Evolutionary conservation across 2,888 invertebrate genomes (phyloP), one percentile per base, ranked within the genome.

Genomic region (Drosophila fungiperda): DNA sequence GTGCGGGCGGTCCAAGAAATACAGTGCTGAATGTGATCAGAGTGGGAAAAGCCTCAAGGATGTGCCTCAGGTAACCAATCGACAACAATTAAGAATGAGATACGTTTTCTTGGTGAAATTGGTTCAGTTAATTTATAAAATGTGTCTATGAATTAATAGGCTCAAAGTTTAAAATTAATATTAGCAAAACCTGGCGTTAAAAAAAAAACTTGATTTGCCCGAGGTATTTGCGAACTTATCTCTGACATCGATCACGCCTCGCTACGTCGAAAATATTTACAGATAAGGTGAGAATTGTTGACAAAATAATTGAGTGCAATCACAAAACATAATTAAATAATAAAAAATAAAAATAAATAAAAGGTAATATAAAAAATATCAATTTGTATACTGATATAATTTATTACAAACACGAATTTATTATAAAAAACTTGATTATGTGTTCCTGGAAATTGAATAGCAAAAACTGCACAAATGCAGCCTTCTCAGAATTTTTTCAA

Each of bases 1-100:
- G 59, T 50, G 65, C 76, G 78, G 82, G 82, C 63, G 78, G 80
- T 80, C 76, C 52, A 36, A 12, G 38, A 23, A 42, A 55, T 38
- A 33, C 26, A 15, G 26, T 54, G 20, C 49, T 45, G 49, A 48
- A 53, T 53, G 53, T 60, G 49, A 38, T 65, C 23, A 53, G 17
- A 57, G 15, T 54, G 53, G 36, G 17, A 38, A 33, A 58, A 29
- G 35, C 20, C 15, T 62, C 49, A 23, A 52, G 45, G 35, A 36
- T 48, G 36, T 42, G 26, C 23, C 26, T 36, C 20, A 42, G 48
- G 32, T 48, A 36, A 38, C 17, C 23, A 45, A 23, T 15, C 45
- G 15, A 8, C 23, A 15, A 23, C 3, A 45, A 45, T 7, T 45
- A 15, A 4, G 12, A 20, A 4, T 12, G 8, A 45, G 15, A 45